A percentile compares a stretch with the other conserved stretches of the same genome.
Conservation (phyloP, 2,797 vertebrate genomes). For the Macropus fuliginosus region DNA sequence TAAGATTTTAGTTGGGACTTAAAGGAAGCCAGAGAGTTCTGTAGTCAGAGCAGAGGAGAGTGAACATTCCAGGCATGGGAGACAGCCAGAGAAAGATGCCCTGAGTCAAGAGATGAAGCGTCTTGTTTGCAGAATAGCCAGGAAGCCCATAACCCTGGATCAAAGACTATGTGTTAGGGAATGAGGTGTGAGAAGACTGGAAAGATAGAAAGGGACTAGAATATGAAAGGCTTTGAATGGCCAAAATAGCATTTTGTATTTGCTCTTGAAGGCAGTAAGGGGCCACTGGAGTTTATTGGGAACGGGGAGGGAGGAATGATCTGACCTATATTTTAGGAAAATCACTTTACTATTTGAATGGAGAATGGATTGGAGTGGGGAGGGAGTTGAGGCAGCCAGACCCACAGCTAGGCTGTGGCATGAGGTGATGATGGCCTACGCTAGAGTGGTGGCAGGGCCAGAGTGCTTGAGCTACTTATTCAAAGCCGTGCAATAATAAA, state of each 20-base stretch:
- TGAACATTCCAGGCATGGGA: neutral
- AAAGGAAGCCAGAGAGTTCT: neutral
- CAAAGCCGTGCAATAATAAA: neutral
- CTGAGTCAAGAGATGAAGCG: neutral
- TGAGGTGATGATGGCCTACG: neutral
- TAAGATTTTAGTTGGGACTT: neutral
- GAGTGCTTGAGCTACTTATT: neutral
- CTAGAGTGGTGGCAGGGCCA: neutral
- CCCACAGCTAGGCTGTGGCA: neutral
- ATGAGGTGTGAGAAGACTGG: neutral
- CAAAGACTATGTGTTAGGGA: neutral
- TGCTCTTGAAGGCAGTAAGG: neutral
- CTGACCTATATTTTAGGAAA: neutral
- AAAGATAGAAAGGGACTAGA: neutral
- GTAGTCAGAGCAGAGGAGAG: neutral
- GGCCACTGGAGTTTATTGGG: neutral
- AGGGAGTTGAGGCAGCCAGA: neutral
- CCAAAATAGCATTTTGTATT: neutral
- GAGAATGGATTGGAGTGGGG: neutral
- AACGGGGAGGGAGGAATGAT: neutral
- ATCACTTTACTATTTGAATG: neutral
- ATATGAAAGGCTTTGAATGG: neutral
- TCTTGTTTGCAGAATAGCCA: neutral
- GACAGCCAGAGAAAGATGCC: neutral
- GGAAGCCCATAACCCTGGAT: neutral